Percentiles rank a stretch among this genome's conserved stretches.
These are phyloP conservation scores for Cetonia aurata DNA, from an alignment of 2,888 invertebrate species.

Conservation along the genomic window DNA sequence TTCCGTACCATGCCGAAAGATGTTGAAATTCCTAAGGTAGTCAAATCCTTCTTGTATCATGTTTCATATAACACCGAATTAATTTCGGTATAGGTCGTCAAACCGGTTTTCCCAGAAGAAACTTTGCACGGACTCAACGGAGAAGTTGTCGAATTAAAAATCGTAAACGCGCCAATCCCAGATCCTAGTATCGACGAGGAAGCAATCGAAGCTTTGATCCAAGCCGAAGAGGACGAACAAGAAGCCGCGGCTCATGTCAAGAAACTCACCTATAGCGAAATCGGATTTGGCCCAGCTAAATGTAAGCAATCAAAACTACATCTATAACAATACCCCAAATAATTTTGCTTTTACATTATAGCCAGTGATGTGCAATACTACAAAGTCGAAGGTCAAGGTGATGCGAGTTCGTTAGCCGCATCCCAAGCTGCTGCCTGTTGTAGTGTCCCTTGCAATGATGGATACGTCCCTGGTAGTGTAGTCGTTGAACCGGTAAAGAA, in stretches of 20 bases:
- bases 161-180: slow-evolving; percentile 37
- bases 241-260: slow-evolving; percentile 46
- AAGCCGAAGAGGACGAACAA: slow-evolving; percentile 20
- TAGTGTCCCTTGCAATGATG: slow-evolving; percentile 49
- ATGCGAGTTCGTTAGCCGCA: slow-evolving; percentile 35
- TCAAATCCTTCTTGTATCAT: not conserved
- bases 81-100: slow-evolving; percentile 48
- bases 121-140: slow-evolving; percentile 68
- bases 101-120: slow-evolving; percentile 67
- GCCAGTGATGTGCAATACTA: slow-evolving; percentile 51
- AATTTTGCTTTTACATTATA: too few species aligned
- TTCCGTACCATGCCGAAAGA: slow-evolving; percentile 68
- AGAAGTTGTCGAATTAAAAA: slow-evolving; percentile 68
- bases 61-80: too few species aligned
- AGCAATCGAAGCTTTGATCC: slow-evolving; percentile 58
- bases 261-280: slow-evolving; percentile 63
- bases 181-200: slow-evolving; percentile 56
- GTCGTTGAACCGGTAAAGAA: slow-evolving; percentile 53
- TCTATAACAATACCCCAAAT: not conserved
- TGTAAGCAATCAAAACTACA: too few species aligned
- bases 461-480: slow-evolving; percentile 57
- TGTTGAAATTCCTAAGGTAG: slow-evolving; percentile 53
- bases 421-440: too few species aligned
- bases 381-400: slow-evolving; percentile 48
- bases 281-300: slow-evolving; percentile 67